These are phyloP conservation scores for Actinernus sp. DNA, from an alignment of 92 coral and sea anemone genomes.

Conservation along the genomic window DNA sequence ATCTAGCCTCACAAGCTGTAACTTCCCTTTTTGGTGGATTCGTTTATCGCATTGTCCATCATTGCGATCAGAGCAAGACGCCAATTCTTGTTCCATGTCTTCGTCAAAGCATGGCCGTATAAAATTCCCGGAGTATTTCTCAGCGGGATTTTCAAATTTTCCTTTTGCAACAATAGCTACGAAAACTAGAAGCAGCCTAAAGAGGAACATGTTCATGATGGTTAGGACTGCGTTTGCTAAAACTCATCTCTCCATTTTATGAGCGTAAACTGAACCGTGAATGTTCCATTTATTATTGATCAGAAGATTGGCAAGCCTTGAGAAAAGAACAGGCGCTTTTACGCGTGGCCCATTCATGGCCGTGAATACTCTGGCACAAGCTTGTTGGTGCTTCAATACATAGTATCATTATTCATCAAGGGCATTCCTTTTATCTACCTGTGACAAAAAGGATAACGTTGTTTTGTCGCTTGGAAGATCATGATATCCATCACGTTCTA, in stretches of 20 bases:
- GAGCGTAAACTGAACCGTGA: neutral
- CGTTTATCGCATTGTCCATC: constrained; percentile 20
- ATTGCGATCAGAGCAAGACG: constrained; percentile 62
- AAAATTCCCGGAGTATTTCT: constrained; percentile 5
- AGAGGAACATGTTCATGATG: neutral
- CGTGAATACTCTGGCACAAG: neutral
- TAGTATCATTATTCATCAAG: too few relatives aligned
- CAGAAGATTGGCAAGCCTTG: neutral
- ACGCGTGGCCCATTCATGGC: neutral
- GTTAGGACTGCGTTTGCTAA: too few relatives aligned
- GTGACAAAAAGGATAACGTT: too few relatives aligned
- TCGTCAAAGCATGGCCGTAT: constrained; percentile 59
- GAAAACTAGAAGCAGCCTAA: neutral
- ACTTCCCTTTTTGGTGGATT: neutral
- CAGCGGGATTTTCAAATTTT: neutral
- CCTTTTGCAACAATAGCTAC: constrained; percentile 1
- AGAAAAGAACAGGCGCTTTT: neutral
- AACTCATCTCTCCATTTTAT: neutral
- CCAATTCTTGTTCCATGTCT: constrained; percentile 32
- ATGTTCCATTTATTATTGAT: neutral
- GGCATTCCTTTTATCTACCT: too few relatives aligned
- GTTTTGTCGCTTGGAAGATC: too few relatives aligned
- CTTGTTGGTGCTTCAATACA: neutral
- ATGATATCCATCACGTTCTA: too few relatives aligned
- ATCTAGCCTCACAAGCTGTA: constrained; percentile 40